Conservation (phyloP, 2,888 invertebrate species). For the Anarsia innoxiella region DNA sequence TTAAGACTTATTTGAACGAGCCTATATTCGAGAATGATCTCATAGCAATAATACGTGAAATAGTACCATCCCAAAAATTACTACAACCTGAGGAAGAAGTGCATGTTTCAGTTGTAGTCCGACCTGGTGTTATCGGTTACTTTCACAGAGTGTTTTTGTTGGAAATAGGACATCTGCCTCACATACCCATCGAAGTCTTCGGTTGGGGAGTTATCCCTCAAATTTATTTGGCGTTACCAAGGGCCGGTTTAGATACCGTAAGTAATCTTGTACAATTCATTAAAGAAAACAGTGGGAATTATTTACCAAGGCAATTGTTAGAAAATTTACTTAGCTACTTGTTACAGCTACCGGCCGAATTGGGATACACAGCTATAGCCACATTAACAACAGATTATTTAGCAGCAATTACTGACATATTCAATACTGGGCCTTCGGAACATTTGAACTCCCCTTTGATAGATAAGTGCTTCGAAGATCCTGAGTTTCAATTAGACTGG, state of each 20-base stretch:
- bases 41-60: conserved; percentile 55
- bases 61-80: conserved; percentile 54
- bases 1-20: conserved; percentile 50
- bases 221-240: conserved; percentile 66
- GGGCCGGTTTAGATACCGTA: conserved; percentile 43
- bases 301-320: too few species aligned
- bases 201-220: conserved; percentile 78
- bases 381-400: conserved; percentile 54
- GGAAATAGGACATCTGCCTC: conserved; percentile 72
- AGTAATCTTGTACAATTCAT: too few species aligned
- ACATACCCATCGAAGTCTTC: conserved; percentile 66
- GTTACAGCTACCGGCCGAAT: conserved; percentile 41
- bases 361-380: conserved; percentile 69
- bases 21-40: conserved; percentile 44
- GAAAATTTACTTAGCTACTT: too few species aligned
- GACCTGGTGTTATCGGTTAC: conserved; percentile 72
- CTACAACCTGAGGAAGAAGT: conserved; percentile 53
- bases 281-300: too few species aligned
- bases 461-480: conserved; percentile 60
- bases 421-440: conserved; percentile 32
- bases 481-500: conserved; percentile 46
- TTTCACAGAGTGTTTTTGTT: conserved; percentile 63
- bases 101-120: conserved; percentile 59
- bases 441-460: conserved; percentile 47
- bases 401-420: conserved; percentile 45